These are phyloP conservation scores for Tribolium madens DNA, from an alignment of 1,140 invertebrate species.

Conservation along the genomic window DNA sequence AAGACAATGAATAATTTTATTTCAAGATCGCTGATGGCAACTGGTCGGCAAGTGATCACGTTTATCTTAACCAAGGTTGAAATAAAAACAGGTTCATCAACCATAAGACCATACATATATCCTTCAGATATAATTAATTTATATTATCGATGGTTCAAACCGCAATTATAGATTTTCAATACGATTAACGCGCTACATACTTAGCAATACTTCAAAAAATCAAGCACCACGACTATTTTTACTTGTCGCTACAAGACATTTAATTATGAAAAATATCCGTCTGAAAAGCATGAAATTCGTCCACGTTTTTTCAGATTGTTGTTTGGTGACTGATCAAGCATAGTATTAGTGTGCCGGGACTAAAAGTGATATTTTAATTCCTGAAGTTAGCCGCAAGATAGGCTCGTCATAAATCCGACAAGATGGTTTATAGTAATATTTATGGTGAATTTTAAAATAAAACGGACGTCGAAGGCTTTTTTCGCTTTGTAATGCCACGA, in stretches of 20 bases:
- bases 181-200: background rate
- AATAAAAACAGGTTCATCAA: slow-evolving; percentile 22
- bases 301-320: background rate
- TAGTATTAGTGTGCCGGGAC: background rate
- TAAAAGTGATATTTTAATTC: slow-evolving; percentile 20
- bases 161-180: slow-evolving; percentile 26
- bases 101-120: background rate
- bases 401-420: slow-evolving; percentile 20
- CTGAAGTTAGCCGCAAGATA: slow-evolving; percentile 3
- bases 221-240: no score
- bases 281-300: slow-evolving; percentile 23
- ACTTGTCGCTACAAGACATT: no score
- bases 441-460: slow-evolving; percentile 31
- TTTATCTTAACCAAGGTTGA: slow-evolving; percentile 15
- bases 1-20: slow-evolving; percentile 12
- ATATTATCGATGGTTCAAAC: background rate
- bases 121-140: slow-evolving; percentile 31
- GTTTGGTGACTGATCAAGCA: slow-evolving; percentile 10
- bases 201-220: background rate
- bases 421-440: slow-evolving; percentile 29
- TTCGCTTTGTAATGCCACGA: slow-evolving; percentile 15
- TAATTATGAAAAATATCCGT: background rate
- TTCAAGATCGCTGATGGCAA: background rate
- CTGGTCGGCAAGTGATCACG: slow-evolving; percentile 1
- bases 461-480: slow-evolving; percentile 9